Conservation (phyloP, 1,140 invertebrate species). For the Orchesella cincta region DNA sequence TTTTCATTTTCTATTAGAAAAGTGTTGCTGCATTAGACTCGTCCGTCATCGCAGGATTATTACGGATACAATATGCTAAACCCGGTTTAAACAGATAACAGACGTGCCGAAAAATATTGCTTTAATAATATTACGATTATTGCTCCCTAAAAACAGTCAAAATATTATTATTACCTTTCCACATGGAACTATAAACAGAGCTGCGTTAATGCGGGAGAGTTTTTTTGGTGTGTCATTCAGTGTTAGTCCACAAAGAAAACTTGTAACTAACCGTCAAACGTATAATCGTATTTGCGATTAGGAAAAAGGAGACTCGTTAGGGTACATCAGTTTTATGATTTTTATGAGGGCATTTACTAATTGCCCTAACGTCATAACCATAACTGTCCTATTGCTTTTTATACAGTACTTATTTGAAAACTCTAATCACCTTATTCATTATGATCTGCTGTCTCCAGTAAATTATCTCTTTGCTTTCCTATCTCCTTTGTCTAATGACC, state of each 20-base stretch:
- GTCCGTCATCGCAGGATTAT: neutral
- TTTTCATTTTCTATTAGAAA: neutral
- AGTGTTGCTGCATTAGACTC: neutral
- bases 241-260: neutral
- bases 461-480: no score
- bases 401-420: neutral
- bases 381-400: slow-evolving; percentile 19
- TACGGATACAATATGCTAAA: neutral
- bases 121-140: neutral
- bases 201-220: no score
- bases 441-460: slow-evolving; percentile 20
- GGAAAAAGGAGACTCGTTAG: slow-evolving; percentile 37
- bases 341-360: slow-evolving; percentile 42
- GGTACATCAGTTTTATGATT: slow-evolving; percentile 35
- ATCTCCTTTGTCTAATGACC: no score
- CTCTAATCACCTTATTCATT: slow-evolving; percentile 25
- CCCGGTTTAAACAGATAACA: no score
- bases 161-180: no score
- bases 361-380: slow-evolving; percentile 34
- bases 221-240: neutral
- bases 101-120: neutral
- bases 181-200: no score
- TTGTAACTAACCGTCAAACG: no score
- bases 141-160: neutral
- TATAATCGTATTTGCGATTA: no score